Base-by-base conservation (phyloP, 2,888 invertebrate genomes). In the Hymenopus coronatus region DNA sequence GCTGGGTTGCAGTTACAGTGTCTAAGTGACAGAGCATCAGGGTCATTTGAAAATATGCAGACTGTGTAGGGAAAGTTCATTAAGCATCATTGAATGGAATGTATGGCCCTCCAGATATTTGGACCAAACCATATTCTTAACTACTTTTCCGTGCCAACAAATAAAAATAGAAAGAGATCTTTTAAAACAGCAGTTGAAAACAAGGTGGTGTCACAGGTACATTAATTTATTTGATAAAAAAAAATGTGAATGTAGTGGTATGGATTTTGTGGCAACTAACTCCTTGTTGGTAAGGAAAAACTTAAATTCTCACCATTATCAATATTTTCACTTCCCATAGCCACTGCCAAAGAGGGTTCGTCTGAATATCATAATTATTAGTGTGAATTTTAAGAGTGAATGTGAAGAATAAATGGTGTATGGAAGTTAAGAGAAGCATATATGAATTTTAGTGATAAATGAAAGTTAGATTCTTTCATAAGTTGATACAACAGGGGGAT, bases 1-100 rank as follows among this genome's bases (percentile, higher is more conserved):
- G 89, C 89, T 89, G 89, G 90, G 90, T 89, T 90, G 90, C 90
- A 90, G 90, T 90, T 90, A 90, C 90, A 90, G 90, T 90, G 83
- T 86, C 86, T 85, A 46, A 30, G 25, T 33, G 25, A 84, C 40
- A 70, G 30, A 83, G 25, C 54, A 70, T 70, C 40, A 40, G 40
- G 40, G 40, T 40, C 40, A 40, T 40, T 40, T 40, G 1, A 40
- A 40, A 40, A 40, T 30, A 20, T 20, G 54, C 54, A 70, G 54
- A 20, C 54, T 70, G 54, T 70, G 54, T 70, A 70, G 54, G 54
- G 20, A 70, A 70, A 70, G 54, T 70, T 15, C 54, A 70, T 70
- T 70, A 70, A 70, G 54, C 54, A 70, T 70, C 25, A 6, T 27
- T 20, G 81, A 70, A 33, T 82, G 33, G 28, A 82, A 33, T 84